Conservation (phyloP, 1,140 invertebrate species). For the Bombus confusus region DNA sequence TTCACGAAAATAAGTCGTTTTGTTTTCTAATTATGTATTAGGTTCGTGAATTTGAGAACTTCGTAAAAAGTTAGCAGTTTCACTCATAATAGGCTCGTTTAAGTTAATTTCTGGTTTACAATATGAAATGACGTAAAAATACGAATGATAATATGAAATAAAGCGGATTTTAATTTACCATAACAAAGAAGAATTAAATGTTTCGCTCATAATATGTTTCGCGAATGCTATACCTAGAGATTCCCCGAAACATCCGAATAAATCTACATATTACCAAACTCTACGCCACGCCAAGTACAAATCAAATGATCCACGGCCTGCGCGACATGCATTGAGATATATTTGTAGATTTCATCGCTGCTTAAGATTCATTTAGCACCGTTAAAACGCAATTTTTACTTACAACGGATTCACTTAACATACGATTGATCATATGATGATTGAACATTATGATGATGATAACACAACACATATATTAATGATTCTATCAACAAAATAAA, state of each 20-base stretch:
- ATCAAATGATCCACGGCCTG: slow-evolving; percentile 65
- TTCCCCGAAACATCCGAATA: slow-evolving; percentile 50
- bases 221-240: slow-evolving; percentile 13
- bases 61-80: too few relatives aligned
- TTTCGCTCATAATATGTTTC: slow-evolving; percentile 13
- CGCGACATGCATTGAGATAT: slow-evolving; percentile 50
- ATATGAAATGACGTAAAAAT: neutral
- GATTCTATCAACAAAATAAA: neutral
- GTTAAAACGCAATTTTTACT: slow-evolving; percentile 38
- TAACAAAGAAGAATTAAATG: slow-evolving; percentile 16
- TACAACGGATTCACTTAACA: slow-evolving; percentile 1
- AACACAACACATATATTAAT: neutral
- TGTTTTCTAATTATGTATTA: too few relatives aligned
- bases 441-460: neutral
- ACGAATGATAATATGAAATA: neutral
- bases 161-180: neutral
- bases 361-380: slow-evolving; percentile 39
- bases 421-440: too few relatives aligned
- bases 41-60: too few relatives aligned
- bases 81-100: too few relatives aligned
- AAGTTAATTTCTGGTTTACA: too few relatives aligned
- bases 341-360: slow-evolving; percentile 21
- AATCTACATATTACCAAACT: slow-evolving; percentile 68
- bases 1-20: too few relatives aligned
- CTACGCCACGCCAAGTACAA: slow-evolving; percentile 46